These are phyloP conservation scores for Zaprionus ghesquierei DNA, from an alignment of 1,140 invertebrate genomes.

Conservation along the genomic window DNA sequence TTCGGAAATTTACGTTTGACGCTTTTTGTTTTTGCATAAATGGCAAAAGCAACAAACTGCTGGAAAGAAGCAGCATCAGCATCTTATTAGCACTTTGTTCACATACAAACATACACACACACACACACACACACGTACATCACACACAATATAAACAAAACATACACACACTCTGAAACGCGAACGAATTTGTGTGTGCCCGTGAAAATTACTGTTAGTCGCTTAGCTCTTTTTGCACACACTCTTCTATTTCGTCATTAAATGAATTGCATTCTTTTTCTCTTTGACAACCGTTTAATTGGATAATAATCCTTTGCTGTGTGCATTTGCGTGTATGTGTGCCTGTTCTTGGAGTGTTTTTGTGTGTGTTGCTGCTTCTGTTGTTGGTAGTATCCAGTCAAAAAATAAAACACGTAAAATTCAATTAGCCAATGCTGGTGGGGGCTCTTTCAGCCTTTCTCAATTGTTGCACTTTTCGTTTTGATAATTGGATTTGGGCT, in stretches of 20 bases:
- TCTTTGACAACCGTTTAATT: slow-evolving; percentile 63
- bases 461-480: slow-evolving; percentile 63
- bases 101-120: slow-evolving; percentile 24
- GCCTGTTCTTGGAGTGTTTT: slow-evolving; percentile 17
- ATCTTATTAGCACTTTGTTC: slow-evolving; percentile 72
- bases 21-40: slow-evolving; percentile 64
- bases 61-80: slow-evolving; percentile 42
- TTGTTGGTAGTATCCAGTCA: slow-evolving; percentile 49
- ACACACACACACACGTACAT: not conserved
- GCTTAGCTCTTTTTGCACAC: slow-evolving; percentile 23
- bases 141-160: slow-evolving; percentile 23
- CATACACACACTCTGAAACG: slow-evolving; percentile 28
- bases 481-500: slow-evolving; percentile 68
- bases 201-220: slow-evolving; percentile 78
- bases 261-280: slow-evolving; percentile 67
- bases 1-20: slow-evolving; percentile 50
- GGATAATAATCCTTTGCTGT: slow-evolving; percentile 63
- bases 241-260: slow-evolving; percentile 46
- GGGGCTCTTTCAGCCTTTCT: slow-evolving; percentile 10
- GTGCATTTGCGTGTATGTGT: slow-evolving; percentile 37
- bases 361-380: slow-evolving; percentile 56
- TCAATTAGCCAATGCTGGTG: slow-evolving; percentile 56
- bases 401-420: slow-evolving; percentile 68
- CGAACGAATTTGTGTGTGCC: slow-evolving; percentile 39
- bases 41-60: slow-evolving; percentile 74